These are phyloP conservation scores for Calameuta idolon DNA, from an alignment of 2,888 invertebrate species.

Conservation along the genomic window DNA sequence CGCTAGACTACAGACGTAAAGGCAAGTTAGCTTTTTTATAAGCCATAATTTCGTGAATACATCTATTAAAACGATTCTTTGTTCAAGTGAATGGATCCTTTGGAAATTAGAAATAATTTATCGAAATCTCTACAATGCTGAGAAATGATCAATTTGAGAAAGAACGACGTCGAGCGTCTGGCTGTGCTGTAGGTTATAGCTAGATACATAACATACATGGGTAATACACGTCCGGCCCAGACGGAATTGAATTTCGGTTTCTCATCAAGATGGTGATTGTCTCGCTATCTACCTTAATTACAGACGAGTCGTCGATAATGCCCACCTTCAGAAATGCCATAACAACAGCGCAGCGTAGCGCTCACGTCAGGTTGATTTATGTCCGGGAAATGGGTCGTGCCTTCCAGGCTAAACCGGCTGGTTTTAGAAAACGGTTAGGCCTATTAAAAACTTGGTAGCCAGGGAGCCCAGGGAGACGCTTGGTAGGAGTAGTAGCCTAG, in stretches of 20 bases:
- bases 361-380: slow-evolving; percentile 63
- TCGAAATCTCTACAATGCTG: no score
- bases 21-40: no score
- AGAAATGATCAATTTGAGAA: background rate
- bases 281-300: slow-evolving; percentile 59
- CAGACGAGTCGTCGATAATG: slow-evolving; percentile 59
- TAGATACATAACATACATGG: no score
- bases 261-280: slow-evolving; percentile 56
- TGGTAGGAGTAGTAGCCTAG: no score
- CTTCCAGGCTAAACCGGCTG: slow-evolving; percentile 58
- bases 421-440: slow-evolving; percentile 50
- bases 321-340: slow-evolving; percentile 57
- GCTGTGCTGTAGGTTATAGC: no score
- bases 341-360: slow-evolving; percentile 44
- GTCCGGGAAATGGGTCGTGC: slow-evolving; percentile 63
- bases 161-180: background rate
- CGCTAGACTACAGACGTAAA: no score
- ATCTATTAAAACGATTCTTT: no score
- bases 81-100: no score
- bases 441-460: slow-evolving; percentile 42
- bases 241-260: slow-evolving; percentile 58
- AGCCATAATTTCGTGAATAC: no score
- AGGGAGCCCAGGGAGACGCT: slow-evolving; percentile 8
- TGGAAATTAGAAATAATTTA: no score
- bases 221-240: no score